Evolutionary conservation across 1,140 invertebrate species (phyloP).

Genomic region (Penaeus chinensis): DNA sequence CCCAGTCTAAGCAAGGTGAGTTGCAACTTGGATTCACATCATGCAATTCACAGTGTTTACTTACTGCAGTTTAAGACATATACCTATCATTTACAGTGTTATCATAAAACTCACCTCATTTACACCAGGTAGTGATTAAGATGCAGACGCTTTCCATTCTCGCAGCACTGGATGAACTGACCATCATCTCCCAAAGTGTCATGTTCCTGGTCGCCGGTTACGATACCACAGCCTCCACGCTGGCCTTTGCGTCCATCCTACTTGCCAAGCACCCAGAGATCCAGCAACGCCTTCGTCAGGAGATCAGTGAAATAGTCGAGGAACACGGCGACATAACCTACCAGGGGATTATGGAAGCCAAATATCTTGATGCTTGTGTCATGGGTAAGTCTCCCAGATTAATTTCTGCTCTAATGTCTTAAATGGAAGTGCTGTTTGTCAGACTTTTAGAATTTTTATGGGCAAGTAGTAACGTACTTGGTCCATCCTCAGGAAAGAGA

Average conservation of each 20-base stretch:
- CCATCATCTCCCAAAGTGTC: slow-evolving; percentile 65
- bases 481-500: no score
- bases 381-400: slow-evolving; percentile 25
- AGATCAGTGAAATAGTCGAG: slow-evolving; percentile 26
- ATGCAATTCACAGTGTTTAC: no score
- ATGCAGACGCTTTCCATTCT: not conserved
- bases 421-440: no score
- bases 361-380: slow-evolving; percentile 53
- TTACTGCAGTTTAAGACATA: no score
- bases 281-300: slow-evolving; percentile 62
- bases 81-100: not conserved
- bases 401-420: no score
- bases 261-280: slow-evolving; percentile 67
- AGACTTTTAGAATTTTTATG: no score
- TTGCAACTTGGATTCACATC: not conserved
- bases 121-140: not conserved
- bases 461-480: no score
- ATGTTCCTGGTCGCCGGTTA: slow-evolving; percentile 68
- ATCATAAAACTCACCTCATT: not conserved
- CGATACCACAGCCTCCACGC: slow-evolving; percentile 69
- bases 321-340: slow-evolving; percentile 44
- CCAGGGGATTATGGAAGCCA: slow-evolving; percentile 53
- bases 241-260: slow-evolving; percentile 67
- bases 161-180: slow-evolving; percentile 56
- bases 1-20: slow-evolving; percentile 1